Evolutionary conservation across 2,113 vertebrate genomes (phyloP).

Genomic region (Climacteris rufus): DNA sequence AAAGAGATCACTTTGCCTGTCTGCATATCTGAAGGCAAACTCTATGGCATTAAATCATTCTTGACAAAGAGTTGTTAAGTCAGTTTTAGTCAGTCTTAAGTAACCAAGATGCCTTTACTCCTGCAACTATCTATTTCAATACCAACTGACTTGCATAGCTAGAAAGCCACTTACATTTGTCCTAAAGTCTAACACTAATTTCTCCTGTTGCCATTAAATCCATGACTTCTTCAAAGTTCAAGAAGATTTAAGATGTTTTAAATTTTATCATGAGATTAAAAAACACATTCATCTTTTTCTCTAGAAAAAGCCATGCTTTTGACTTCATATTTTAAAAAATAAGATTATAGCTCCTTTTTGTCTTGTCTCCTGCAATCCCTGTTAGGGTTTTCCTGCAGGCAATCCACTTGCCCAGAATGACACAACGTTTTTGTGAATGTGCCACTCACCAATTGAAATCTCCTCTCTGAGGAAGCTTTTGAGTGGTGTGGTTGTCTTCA

Average conservation of each 20-base stretch:
- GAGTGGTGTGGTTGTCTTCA: background rate
- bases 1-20: background rate
- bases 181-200: background rate
- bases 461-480: background rate
- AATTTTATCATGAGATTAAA: background rate
- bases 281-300: background rate
- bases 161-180: background rate
- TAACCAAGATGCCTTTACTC: background rate
- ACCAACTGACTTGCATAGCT: background rate
- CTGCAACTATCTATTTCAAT: background rate
- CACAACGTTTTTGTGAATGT: background rate
- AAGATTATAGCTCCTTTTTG: background rate
- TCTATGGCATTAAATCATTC: background rate
- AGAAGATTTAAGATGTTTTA: background rate
- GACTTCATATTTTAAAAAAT: background rate
- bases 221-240: background rate
- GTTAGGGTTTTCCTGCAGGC: background rate
- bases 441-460: background rate
- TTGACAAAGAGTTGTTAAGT: background rate
- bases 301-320: background rate
- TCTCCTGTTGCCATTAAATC: background rate
- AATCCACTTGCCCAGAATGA: background rate
- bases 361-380: background rate
- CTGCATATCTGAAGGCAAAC: background rate
- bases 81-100: background rate